Evolutionary conservation across 2,797 vertebrate species (phyloP).

Genomic region (Hirundo rustica): DNA sequence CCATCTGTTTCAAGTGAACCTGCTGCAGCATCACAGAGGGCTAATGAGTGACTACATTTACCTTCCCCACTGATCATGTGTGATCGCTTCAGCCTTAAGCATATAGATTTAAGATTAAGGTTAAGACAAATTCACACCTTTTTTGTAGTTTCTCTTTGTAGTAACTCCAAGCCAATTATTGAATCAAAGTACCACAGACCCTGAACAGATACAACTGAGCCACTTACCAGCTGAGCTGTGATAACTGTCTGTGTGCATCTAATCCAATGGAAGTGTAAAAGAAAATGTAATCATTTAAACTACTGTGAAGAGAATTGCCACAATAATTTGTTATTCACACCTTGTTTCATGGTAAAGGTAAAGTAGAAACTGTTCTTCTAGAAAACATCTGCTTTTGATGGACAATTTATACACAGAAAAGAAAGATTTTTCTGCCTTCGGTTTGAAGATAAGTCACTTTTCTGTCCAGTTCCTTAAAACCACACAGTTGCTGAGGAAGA

Average conservation of each 20-base stretch:
- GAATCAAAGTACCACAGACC: background rate
- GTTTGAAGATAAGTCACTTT: background rate
- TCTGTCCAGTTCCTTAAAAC: background rate
- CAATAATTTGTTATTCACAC: background rate
- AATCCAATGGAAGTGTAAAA: background rate
- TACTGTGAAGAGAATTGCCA: background rate
- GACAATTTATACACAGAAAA: background rate
- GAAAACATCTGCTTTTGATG: background rate
- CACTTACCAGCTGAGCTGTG: background rate
- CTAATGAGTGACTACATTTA: background rate
- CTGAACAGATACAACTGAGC: background rate
- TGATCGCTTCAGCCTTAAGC: background rate
- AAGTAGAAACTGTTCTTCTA: background rate
- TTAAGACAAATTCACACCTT: background rate
- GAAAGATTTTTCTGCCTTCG: background rate
- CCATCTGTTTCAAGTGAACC: background rate
- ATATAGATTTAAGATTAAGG: background rate
- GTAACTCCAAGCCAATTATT: background rate
- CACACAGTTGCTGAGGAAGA: background rate
- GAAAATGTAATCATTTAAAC: background rate
- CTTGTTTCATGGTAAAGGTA: background rate
- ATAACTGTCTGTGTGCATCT: background rate
- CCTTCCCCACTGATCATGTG: background rate
- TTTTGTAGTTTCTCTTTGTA: background rate
- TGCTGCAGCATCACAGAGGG: background rate